Evolutionary conservation across 64 coral and sea anemone species (phyloP).

Genomic region (Montipora capricornis): DNA sequence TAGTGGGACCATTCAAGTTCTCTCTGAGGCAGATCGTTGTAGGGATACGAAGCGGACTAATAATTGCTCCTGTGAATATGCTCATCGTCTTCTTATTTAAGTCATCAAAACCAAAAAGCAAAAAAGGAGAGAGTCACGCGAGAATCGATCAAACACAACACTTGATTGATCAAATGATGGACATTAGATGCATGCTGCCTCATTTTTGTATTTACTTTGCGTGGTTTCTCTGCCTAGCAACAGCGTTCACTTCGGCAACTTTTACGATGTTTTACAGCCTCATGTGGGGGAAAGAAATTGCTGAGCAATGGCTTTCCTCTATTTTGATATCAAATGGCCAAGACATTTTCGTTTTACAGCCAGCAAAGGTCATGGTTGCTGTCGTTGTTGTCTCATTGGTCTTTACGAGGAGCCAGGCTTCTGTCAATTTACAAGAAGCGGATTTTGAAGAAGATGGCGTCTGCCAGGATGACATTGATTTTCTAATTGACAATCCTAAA

Average conservation of each 20-base stretch:
- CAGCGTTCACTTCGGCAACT: slow-evolving; percentile 42
- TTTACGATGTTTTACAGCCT: slow-evolving; percentile 85
- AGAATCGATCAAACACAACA: not conserved
- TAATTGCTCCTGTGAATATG: slow-evolving; percentile 20
- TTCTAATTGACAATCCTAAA: slow-evolving; percentile 38
- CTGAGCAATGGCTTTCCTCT: slow-evolving; percentile 89
- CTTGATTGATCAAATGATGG: slow-evolving; percentile 9
- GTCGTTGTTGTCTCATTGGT: slow-evolving; percentile 36
- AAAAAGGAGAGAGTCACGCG: slow-evolving; percentile 1
- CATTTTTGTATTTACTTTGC: slow-evolving; percentile 62
- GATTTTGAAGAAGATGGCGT: not conserved
- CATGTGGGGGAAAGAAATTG: slow-evolving; percentile 80
- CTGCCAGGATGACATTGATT: not conserved
- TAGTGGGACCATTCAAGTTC: slow-evolving; percentile 33
- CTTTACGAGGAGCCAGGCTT: not conserved
- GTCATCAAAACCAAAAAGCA: not conserved
- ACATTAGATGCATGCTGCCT: slow-evolving; percentile 17
- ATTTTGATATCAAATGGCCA: slow-evolving; percentile 74
- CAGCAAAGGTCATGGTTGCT: slow-evolving; percentile 66
- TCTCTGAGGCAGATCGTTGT: slow-evolving; percentile 10
- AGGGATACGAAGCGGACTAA: slow-evolving; percentile 19
- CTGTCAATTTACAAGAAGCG: not conserved
- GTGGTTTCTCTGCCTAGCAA: slow-evolving; percentile 79
- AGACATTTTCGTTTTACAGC: slow-evolving; percentile 82
- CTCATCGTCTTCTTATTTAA: slow-evolving; percentile 8